A percentile compares a stretch with the other conserved stretches of the same genome.
These are phyloP conservation scores for Apus apus DNA, from an alignment of 2,113 vertebrate species.

Conservation along the genomic window DNA sequence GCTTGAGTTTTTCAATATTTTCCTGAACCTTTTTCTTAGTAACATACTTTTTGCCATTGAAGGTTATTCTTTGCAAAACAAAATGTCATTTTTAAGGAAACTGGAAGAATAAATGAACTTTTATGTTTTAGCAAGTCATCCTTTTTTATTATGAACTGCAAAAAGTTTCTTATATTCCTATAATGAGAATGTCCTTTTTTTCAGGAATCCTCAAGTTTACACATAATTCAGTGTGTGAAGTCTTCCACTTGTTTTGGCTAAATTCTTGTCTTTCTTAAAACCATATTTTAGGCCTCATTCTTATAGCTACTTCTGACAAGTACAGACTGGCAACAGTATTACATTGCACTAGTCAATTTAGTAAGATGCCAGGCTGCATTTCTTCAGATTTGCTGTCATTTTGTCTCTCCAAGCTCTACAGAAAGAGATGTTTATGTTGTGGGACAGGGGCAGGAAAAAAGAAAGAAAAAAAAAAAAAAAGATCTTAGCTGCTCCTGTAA, in stretches of 20 bases:
- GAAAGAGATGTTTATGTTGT: not conserved
- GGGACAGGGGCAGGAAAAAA: too few species aligned
- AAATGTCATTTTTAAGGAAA: not conserved
- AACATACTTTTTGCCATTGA: not conserved
- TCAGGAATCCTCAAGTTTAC: not conserved
- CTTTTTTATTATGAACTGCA: not conserved
- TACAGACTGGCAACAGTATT: not conserved
- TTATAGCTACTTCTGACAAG: not conserved
- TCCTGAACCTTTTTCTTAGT: not conserved
- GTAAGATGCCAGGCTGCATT: not conserved
- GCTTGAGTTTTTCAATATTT: not conserved
- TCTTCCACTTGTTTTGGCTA: not conserved
- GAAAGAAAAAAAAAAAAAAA: not conserved
- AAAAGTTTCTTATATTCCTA: not conserved
- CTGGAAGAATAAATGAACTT: not conserved
- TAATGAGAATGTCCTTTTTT: not conserved
- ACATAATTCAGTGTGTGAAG: not conserved
- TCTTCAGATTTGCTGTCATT: not conserved
- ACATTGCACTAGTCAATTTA: not conserved
- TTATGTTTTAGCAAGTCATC: not conserved
- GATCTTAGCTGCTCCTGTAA: not conserved
- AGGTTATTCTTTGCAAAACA: not conserved
- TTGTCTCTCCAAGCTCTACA: not conserved
- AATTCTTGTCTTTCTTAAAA: not conserved
- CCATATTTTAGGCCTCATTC: not conserved